Conservation (phyloP, 2,797 vertebrate species). For the Rhinichthys osculus region DNA sequence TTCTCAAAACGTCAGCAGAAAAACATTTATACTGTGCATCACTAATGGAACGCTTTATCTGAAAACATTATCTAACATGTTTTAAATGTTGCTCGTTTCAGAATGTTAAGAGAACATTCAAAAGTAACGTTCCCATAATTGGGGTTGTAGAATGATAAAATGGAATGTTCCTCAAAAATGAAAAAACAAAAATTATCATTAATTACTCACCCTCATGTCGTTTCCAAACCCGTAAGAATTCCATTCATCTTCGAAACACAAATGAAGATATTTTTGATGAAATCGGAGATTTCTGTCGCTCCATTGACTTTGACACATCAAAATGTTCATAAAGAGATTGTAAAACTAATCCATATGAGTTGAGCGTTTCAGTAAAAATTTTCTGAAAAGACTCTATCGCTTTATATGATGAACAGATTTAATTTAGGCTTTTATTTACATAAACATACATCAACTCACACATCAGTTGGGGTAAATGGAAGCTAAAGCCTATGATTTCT, state of each 20-base stretch:
- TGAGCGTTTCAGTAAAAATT: no score
- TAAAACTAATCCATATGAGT: no score
- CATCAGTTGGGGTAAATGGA: no score
- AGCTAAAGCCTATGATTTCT: no score
- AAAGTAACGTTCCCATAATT: background rate
- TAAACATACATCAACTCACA: no score
- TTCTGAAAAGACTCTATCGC: no score
- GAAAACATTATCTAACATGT: background rate
- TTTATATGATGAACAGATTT: no score
- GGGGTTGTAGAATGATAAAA: background rate
- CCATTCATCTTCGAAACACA: background rate
- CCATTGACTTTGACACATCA: background rate
- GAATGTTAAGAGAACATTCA: background rate
- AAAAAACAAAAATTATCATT: no score
- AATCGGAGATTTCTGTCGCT: background rate
- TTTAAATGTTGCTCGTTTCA: background rate
- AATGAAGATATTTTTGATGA: background rate
- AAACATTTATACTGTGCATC: background rate
- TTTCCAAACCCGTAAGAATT: background rate
- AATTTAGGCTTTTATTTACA: no score
- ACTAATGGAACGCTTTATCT: background rate
- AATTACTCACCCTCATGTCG: background rate
- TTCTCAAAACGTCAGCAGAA: background rate
- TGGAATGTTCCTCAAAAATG: background rate
- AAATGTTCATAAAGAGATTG: no score